Evolutionary conservation across 2,113 vertebrate genomes (phyloP), one percentile per base, ranked within the genome.

Genomic region (Prietella phreatophila): DNA sequence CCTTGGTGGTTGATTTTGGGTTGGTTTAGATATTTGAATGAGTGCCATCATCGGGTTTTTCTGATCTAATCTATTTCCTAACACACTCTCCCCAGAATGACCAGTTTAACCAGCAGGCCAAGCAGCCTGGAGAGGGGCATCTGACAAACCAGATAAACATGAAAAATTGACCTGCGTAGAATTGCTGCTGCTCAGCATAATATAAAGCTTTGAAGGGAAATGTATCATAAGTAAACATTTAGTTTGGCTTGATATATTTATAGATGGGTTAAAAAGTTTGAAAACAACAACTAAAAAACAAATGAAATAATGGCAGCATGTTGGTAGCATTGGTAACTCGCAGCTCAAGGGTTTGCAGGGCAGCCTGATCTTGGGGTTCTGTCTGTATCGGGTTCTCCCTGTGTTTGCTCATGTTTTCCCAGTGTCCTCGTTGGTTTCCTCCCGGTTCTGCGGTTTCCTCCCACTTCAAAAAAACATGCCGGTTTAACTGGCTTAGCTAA

Each of bases 1-100:
- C 19, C 88, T 79, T 80, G 69, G 86, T 30, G 81, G 22, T n/a
- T 7, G 61, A 58, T 42, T 78, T 67, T 53, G 73, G 75, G 67
- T 86, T 86, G 86, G 69, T 78, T 86, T 86, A 84, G 33, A n/a
- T 0, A 1, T 75, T 60, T 83, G 50, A 87, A 83, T 83, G 67
- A 42, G 25, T 6, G 50, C 20, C 15, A 17, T 60, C 19, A 25
- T 25, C 25, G 17, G 55, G 3, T 6, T 20, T 22, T 53, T 71
- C 22, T 22, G 6, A 27, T n/a, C 58, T 0, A 53, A 27, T 4
- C 53, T 30, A n/a, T 50, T 50, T 30, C 14, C 14, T 5, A 69
- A 10, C 53, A 55, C 13, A 80, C 22, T 9, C 6, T 20, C 17
- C 22, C 30, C 30, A 82, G 15, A 58, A 36, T 13, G 19, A 39